phyloP scores from a whole-genome alignment of 2,888 invertebrate genomes.

The Theristus sp. region DNA sequence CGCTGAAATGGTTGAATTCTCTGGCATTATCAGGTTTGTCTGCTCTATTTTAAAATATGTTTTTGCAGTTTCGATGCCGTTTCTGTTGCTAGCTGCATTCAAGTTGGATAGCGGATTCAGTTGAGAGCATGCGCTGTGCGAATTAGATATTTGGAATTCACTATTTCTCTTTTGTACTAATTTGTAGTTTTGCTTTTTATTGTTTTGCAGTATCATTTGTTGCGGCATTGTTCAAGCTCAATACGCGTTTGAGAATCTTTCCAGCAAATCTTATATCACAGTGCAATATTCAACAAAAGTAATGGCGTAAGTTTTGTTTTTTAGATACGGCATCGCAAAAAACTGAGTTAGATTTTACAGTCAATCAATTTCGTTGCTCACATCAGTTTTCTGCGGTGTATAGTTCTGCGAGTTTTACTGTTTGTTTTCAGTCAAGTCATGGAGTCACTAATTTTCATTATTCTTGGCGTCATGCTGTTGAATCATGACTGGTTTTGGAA shows the following conservation, averaged over 20 bases:
- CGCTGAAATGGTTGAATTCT: constrained; percentile 41
- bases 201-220: not conserved
- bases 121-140: too few species aligned
- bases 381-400: too few species aligned
- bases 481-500: constrained; percentile 23
- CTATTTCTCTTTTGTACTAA: not conserved
- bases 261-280: constrained; percentile 38
- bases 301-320: constrained; percentile 10
- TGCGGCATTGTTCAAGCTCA: constrained; percentile 31
- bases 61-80: too few species aligned
- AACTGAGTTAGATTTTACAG: too few species aligned
- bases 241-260: constrained; percentile 40
- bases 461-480: constrained; percentile 39
- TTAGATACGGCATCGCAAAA: too few species aligned
- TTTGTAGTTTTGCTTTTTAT: not conserved
- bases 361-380: constrained; percentile 13
- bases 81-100: too few species aligned
- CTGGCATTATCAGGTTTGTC: constrained; percentile 39
- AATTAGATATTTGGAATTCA: too few species aligned
- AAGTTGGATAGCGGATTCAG: too few species aligned
- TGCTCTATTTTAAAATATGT: too few species aligned
- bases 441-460: constrained; percentile 42
- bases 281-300: constrained; percentile 41
- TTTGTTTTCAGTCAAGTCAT: constrained; percentile 34
- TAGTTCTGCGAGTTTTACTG: too few species aligned